Base-by-base conservation (phyloP, 1,140 invertebrate species). In the Aporrectodea caliginosa region DNA sequence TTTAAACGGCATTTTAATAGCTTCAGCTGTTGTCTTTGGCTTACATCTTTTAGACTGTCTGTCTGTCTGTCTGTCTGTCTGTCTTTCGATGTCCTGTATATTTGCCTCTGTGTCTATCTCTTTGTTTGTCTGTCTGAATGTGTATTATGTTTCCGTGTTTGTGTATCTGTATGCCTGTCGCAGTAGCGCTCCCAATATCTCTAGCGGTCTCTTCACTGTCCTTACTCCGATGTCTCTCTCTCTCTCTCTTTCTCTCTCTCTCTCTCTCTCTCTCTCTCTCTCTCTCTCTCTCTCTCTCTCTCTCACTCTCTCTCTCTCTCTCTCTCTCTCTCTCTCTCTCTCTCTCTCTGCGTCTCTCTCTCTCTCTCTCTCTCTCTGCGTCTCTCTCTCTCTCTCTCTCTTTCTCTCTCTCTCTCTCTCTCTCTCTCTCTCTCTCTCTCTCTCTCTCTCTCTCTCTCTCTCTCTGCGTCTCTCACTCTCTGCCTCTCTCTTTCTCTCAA, bases 301-400 rank as follows among this genome's bases (percentile, higher is more conserved):
- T 73, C 29, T 73, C 72, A 27, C 72, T 73, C 72, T 73, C 29
- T 73, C 72, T 73, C 72, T 73, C 72, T 73, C 29, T 73, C 72
- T 73, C 72, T 29, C 72, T 73, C 29, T 73, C 72, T 73, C 72
- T 73, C 72, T 73, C 29, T 73, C 72, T 29, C 22, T 58, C 43
- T 58, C 43, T 58, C 43, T 58, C 43, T 58, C 6, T 58, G 6
- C 22, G 6, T 58, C 6, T 58, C 43, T 58, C 43, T 58, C 6
- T 58, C 6, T 58, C 43, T 58, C 6, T 58, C 43, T 58, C 6
- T 58, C 43, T 58, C 22, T 58, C 6, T 58, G 6, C 22, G 30
- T 73, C 22, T 73, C 43, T 58, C 43, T 22, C 22, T n/a, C 72
- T 73, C 29, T 73, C 72, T 73, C 31, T 32, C 1, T 73, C 22